These are phyloP conservation scores for Bombyx mandarina DNA, from an alignment of 1,140 invertebrate genomes.

Conservation along the genomic window DNA sequence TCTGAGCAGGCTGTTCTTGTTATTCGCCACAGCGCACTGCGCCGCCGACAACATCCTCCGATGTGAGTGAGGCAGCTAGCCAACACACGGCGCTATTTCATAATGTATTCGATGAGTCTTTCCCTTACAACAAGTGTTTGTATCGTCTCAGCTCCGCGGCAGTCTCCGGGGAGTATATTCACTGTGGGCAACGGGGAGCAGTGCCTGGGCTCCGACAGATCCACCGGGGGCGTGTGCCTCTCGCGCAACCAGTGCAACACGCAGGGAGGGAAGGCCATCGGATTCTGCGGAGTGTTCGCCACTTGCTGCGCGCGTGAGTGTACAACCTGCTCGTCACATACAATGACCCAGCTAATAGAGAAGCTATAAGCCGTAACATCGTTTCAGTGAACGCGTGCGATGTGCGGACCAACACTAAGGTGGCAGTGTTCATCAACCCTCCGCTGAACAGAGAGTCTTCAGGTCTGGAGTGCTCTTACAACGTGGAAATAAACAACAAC, in stretches of 20 bases:
- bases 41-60: slow-evolving; percentile 2
- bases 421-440: slow-evolving; percentile 64
- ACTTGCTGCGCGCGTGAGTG: slow-evolving; percentile 65
- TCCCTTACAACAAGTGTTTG: background rate
- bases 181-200: slow-evolving; percentile 54
- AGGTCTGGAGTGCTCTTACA: slow-evolving; percentile 65
- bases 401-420: slow-evolving; percentile 60
- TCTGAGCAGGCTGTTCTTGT: slow-evolving; percentile 14
- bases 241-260: slow-evolving; percentile 60
- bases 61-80: slow-evolving; percentile 10
- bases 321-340: background rate
- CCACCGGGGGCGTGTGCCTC: slow-evolving; percentile 53
- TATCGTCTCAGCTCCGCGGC: slow-evolving; percentile 28
- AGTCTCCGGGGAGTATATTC: slow-evolving; percentile 51
- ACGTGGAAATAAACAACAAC: slow-evolving; percentile 65
- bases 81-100: background rate
- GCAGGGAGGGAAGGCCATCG: slow-evolving; percentile 62
- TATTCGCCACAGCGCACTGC: slow-evolving; percentile 10
- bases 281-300: slow-evolving; percentile 63
- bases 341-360: too few species aligned
- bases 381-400: slow-evolving; percentile 62
- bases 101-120: background rate
- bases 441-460: slow-evolving; percentile 50
- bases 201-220: slow-evolving; percentile 48
- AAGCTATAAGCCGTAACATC: slow-evolving; percentile 3